Evolutionary conservation across 2,113 vertebrate genomes (phyloP), one percentile per base, ranked within the genome.

Genomic region (Zonotrichia leucophrys): DNA sequence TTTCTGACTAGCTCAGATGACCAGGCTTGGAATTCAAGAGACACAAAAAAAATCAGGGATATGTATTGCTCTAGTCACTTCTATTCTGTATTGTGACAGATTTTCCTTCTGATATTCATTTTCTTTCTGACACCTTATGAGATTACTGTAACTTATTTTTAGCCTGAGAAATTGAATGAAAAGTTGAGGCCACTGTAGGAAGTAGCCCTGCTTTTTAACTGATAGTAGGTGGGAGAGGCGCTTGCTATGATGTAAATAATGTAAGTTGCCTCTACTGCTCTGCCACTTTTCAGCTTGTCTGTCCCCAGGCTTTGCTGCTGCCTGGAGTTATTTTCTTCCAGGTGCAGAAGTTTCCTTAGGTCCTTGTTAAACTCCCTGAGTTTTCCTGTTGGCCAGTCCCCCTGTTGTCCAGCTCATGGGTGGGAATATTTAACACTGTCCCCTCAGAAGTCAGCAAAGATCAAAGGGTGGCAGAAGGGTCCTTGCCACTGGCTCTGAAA

Each of bases 91-190:
- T 89, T 92, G 90, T 94, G 96, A 95, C 78, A 94, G 95, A 91
- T 93, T 82, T 95, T 82, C 47, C 72, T 93, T 87, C 93, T 79
- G 90, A 91, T 94, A 82, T 35, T 82, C n/a, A 82, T 95, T 96
- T 94, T 95, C 78, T 25, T 89, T 90, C 84, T 95, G 84, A 68
- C 90, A 90, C 47, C 24, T 82, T 90, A 85, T 85, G 84, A 95
- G 87, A 94, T 93, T 87, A 85, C 84, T 72, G 77, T 56, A 81
- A 91, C 74, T 95, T 96, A 87, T 94, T 96, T 94, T 94, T 94
- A 89, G 81, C 7, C 60, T 72, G 46, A n/a, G 33, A 87, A 94
- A 94, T 92, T 46, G 80, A 89, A 91, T 62, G 66, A 91, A 76
- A 90, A 72, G 78, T 87, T 93, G 81, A 79, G 74, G 41, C 35